Evolutionary conservation across 2,113 vertebrate genomes (phyloP), one percentile per base, ranked within the genome.

Genomic region (Amphiprion percula): DNA sequence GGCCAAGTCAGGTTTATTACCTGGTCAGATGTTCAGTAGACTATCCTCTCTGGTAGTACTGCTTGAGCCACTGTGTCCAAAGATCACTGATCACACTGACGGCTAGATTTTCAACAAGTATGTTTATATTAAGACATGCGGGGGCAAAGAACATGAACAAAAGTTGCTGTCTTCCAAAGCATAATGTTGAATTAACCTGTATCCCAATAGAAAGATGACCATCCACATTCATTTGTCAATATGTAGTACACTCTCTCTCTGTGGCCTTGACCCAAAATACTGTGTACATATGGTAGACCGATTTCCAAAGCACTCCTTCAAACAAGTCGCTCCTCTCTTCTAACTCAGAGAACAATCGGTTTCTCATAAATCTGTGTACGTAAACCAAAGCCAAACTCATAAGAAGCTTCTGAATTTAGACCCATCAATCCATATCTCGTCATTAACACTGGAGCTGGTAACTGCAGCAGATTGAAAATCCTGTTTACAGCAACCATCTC

Each of bases 281-380:
- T 39, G 10, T 39, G 30, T 63, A 63, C 59, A 75, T 62, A 26
- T 61, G 58, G 50, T 17, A 23, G 52, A 65, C 62, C 64, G 59
- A 80, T 70, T 84, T 67, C 23, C 63, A 17, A 64, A 1, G 39
- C 12, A 44, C n/a, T 58, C 24, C 10, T 61, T 68, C 14, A 49
- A 58, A 68, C 2, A 5, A 3, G 46, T 24, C 53, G 44, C 33
- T 58, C 12, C n/a, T 39, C 47, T 63, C 58, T 46, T 19, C n/a
- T 41, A 19, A 62, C n/a, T 50, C 3, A 52, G 19, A 68, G 28
- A 41, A 23, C 17, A 47, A 24, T 44, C 41, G 62, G 15, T 37
- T 6, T 14, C 41, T 15, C 21, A 28, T 52, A 24, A 33, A 58
- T 67, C n/a, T 37, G 52, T 33, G 19, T 37, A 37, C 11, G 60